A percentile compares a stretch with the other conserved stretches of the same genome.
phyloP scores from a whole-genome alignment of 30 jellyfish, hydroid and myxozoan genomes.

The Haliclystus octoradiatus region DNA sequence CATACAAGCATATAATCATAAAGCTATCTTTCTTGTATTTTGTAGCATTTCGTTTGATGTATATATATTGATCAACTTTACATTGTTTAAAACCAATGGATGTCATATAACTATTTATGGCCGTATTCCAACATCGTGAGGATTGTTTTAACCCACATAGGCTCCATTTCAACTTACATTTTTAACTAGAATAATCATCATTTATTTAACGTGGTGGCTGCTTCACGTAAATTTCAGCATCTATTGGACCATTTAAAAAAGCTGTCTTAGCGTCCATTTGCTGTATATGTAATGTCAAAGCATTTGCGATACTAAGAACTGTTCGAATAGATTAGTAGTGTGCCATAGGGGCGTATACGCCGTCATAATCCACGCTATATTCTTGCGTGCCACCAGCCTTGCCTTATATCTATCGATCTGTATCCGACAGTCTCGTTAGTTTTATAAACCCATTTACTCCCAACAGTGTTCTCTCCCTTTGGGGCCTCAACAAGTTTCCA shows the following conservation, averaged over 20 bases:
- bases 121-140: slow-evolving; percentile 44
- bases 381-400: slow-evolving; percentile 17
- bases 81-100: slow-evolving; percentile 28
- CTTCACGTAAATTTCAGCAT: slow-evolving; percentile 41
- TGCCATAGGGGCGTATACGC: slow-evolving; percentile 6
- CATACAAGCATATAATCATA: slow-evolving; percentile 18
- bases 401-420: slow-evolving; percentile 5
- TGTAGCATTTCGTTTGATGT: slow-evolving; percentile 3
- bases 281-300: slow-evolving; percentile 2
- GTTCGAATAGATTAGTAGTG: slow-evolving; percentile 8
- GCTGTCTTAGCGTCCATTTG: slow-evolving; percentile 6
- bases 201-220: slow-evolving; percentile 46
- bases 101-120: slow-evolving; percentile 16
- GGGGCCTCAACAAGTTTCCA: too few relatives aligned
- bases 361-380: slow-evolving; percentile 2
- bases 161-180: slow-evolving; percentile 29
- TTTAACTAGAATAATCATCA: slow-evolving; percentile 12
- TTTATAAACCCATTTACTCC: too few relatives aligned
- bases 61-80: slow-evolving; percentile 38
- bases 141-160: slow-evolving; percentile 59
- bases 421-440: background rate
- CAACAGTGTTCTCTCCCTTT: too few relatives aligned
- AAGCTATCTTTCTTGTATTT: background rate
- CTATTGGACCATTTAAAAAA: slow-evolving; percentile 28
- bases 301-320: slow-evolving; percentile 8